Conservation (phyloP, 2,888 invertebrate genomes). For the Labia minor region DNA sequence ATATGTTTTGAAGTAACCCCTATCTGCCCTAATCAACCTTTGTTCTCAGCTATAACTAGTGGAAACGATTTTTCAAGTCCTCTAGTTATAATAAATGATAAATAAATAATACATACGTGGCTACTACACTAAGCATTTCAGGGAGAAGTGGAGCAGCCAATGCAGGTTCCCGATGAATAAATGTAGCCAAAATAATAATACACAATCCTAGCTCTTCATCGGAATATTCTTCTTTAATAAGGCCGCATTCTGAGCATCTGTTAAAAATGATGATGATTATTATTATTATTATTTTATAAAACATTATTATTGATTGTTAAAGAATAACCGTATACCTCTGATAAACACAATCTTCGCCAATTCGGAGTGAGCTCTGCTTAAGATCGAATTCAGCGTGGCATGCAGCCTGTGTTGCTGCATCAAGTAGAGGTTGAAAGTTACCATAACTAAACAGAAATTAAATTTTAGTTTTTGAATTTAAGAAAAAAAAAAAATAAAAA, state of each 20-base stretch:
- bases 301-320: background rate
- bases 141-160: slow-evolving; percentile 89
- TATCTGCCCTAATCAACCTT: no score
- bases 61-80: background rate
- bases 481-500: slow-evolving; percentile 22
- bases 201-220: slow-evolving; percentile 93
- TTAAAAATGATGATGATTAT: slow-evolving; percentile 19
- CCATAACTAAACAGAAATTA: slow-evolving; percentile 31
- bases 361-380: slow-evolving; percentile 51
- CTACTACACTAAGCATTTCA: slow-evolving; percentile 77
- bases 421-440: slow-evolving; percentile 33
- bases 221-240: slow-evolving; percentile 79
- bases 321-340: slow-evolving; percentile 40
- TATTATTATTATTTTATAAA: background rate
- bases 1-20: no score
- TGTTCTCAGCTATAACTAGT: background rate
- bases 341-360: slow-evolving; percentile 60
- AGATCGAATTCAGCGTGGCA: slow-evolving; percentile 44
- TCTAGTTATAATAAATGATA: background rate
- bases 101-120: slow-evolving; percentile 50
- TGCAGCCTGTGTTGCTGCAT: slow-evolving; percentile 37
- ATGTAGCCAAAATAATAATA: slow-evolving; percentile 86
- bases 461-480: slow-evolving; percentile 27
- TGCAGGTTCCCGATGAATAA: slow-evolving; percentile 90
- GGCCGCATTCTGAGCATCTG: slow-evolving; percentile 81